Conservation (phyloP, 2,888 invertebrate species). For the Ophion ventricosus region DNA sequence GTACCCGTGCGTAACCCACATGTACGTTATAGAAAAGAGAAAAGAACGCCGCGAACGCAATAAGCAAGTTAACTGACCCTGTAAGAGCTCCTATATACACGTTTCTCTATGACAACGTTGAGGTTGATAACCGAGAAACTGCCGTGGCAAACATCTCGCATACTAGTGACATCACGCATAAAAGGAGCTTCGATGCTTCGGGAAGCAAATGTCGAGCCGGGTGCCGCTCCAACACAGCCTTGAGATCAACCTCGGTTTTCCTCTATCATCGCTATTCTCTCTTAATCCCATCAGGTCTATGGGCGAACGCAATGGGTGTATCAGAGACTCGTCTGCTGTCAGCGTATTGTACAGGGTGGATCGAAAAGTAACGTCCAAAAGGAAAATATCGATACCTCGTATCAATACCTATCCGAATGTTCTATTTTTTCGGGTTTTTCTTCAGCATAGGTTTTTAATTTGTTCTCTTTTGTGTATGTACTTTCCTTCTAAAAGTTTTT, state of each 20-base stretch:
- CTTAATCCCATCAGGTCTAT: constrained; percentile 2
- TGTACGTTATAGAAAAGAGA: constrained; percentile 28
- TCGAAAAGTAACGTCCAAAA: too few relatives aligned
- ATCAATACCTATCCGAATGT: too few relatives aligned
- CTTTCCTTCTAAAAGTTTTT: too few relatives aligned
- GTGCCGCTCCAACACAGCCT: constrained; percentile 74
- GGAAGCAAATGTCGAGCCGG: constrained; percentile 56
- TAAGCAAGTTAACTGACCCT: constrained; percentile 58
- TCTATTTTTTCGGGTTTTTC: too few relatives aligned
- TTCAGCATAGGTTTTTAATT: too few relatives aligned
- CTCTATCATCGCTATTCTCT: constrained; percentile 24
- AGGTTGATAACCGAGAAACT: constrained; percentile 60
- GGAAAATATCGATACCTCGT: too few relatives aligned
- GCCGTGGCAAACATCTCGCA: constrained; percentile 32
- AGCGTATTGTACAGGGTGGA: background rate
- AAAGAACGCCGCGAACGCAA: constrained; percentile 31
- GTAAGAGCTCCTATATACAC: constrained; percentile 33
- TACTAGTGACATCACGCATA: constrained; percentile 27
- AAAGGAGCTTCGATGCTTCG: constrained; percentile 20
- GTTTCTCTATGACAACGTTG: constrained; percentile 34
- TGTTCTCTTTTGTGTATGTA: too few relatives aligned
- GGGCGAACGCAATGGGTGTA: background rate
- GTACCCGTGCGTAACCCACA: background rate
- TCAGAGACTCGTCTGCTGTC: background rate
- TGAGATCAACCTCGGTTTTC: constrained; percentile 75